A percentile compares a stretch with the other conserved stretches of the same genome.
phyloP scores from a whole-genome alignment of 1,140 invertebrate species.

The Brachionus plicatilis region DNA sequence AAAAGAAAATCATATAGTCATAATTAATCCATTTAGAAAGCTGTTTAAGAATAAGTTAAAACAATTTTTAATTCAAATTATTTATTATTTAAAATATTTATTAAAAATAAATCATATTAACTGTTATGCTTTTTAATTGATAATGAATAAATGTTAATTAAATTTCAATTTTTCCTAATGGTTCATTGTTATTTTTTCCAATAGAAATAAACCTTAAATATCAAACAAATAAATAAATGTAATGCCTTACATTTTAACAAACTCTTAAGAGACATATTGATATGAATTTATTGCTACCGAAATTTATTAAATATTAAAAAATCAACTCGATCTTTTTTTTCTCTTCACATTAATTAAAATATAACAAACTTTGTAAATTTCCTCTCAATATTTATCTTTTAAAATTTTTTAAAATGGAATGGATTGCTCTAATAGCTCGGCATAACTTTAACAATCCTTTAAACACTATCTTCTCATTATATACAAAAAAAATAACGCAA shows the following conservation, averaged over 20 bases:
- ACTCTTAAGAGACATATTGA: not conserved
- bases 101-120: not conserved
- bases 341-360: not conserved
- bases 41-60: too few species aligned
- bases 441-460: not conserved
- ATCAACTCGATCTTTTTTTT: not conserved
- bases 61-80: too few species aligned
- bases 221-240: not conserved
- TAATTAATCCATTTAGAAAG: too few species aligned
- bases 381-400: not conserved
- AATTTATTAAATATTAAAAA: not conserved
- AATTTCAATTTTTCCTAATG: not conserved
- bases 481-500: conserved; percentile 25
- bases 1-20: too few species aligned
- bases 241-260: not conserved
- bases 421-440: not conserved
- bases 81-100: not conserved
- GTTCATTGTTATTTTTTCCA: not conserved
- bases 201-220: not conserved
- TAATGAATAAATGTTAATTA: not conserved
- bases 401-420: not conserved
- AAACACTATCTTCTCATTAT: not conserved
- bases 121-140: not conserved
- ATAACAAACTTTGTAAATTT: not conserved
- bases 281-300: not conserved